Base-by-base conservation (phyloP, 1,140 invertebrate species). In the Lanistes nyassanus region DNA sequence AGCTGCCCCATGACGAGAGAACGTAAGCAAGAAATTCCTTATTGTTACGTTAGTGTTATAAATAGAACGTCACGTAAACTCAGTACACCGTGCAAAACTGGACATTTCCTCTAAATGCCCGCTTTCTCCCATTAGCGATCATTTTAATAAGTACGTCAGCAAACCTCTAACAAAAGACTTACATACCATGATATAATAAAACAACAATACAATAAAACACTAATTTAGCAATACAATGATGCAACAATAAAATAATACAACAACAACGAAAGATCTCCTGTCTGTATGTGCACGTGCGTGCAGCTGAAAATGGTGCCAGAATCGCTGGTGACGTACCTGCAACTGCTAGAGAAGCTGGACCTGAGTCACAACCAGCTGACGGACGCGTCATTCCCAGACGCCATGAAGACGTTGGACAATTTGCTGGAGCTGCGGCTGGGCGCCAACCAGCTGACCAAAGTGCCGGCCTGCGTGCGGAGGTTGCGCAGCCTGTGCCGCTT, bases 401-500 rank as follows among this genome's bases (percentile, higher is more conserved):
- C 80, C 1, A 81, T 87, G 55, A 80, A 80, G 70, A 76, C 67
- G 19, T 60, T 87, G 42, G 83, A 85, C 47, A 64, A 79, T 60
- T 79, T 88, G 42, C 71, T 85, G 13, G 87, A 88, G 65, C 70
- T 88, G 19, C 76, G 82, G 26, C 79, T 87, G 4, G 83, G 81
- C 56, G 76, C 76, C 65, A 88, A 88, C 76, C 80, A 81, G 47
- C 76, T 88, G 37, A 82, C 83, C 7, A 81, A 79, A 51, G 69
- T 87, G 11, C 87, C 87, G 29, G 11, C 75, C 3, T 77, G 75
- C 51, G 47, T 87, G 0, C 76, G 76, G 37, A 81, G 82, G 67
- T 39, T 88, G 55, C 82, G 80, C 67, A 80, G 82, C 51, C 77
- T 88, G 53, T 76, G 65, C 4, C 79, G 87, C 34, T 79, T 88